Conservation (phyloP, 2,888 invertebrate genomes). For the Leuctra nigra region DNA sequence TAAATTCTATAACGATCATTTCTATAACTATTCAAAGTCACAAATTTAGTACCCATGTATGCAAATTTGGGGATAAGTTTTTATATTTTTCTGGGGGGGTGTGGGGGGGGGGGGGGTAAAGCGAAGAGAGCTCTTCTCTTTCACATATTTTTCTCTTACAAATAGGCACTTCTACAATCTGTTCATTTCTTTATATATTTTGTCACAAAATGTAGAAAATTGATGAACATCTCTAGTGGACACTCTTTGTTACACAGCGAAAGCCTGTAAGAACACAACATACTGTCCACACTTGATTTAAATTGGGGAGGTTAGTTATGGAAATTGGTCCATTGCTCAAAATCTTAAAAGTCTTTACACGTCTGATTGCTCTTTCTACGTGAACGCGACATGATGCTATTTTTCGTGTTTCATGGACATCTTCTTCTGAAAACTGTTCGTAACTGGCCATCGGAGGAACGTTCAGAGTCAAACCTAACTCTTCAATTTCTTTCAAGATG, state of each 20-base stretch:
- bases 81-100: too few species aligned
- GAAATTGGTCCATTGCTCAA: background rate
- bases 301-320: background rate
- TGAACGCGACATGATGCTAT: constrained; percentile 10
- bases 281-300: constrained; percentile 9
- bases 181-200: too few species aligned
- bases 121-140: too few species aligned
- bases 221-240: too few species aligned
- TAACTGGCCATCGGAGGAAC: constrained; percentile 12
- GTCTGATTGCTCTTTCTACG: constrained; percentile 2
- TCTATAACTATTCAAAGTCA: background rate
- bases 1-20: background rate
- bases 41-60: too few species aligned
- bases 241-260: constrained; percentile 7
- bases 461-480: constrained; percentile 2
- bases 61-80: too few species aligned
- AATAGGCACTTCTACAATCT: too few species aligned
- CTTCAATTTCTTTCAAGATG: constrained; percentile 1
- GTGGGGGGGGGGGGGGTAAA: too few species aligned
- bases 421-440: constrained; percentile 9
- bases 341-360: constrained; percentile 3
- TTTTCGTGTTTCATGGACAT: constrained; percentile 6
- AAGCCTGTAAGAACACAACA: constrained; percentile 9
- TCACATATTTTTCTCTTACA: too few species aligned
- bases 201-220: too few species aligned